Evolutionary conservation across 1,140 invertebrate species (phyloP), one percentile per base, ranked within the genome.

Genomic region (Pollicipes pollicipes): DNA sequence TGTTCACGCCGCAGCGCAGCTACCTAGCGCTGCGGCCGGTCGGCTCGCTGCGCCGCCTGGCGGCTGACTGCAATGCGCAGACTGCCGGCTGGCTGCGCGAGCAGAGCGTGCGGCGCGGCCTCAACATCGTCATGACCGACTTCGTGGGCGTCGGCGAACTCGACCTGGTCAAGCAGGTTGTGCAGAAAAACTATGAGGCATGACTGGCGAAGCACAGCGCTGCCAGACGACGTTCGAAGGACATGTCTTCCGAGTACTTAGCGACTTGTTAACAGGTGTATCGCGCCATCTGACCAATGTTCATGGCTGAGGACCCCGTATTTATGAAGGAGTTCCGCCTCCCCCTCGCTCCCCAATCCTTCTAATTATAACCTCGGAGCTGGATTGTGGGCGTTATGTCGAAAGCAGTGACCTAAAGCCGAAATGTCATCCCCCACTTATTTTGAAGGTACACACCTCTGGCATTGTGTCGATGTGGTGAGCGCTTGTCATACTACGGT

Each of bases 111-210:
- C 10, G 28, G 27, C 27, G 64, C 28, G 64, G 64, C 28, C 64
- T 66, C 64, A 66, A 66, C 64, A 66, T 66, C 64, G 64, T 66
- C 64, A 66, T 66, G 64, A 3, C 17, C 24, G 64, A 66, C 28
- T 66, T 66, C 28, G 64, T 66, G 24, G 64, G 28, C 17, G 64
- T 29, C 27, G 45, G 45, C 27, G 28, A 66, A 27, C 28, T 28
- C 28, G 10, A 21, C 4, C 64, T 66, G 64, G 28, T 58, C 13
- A 21, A 58, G 6, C 13, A 21, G 64, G 17, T 66, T 28, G 64
- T 66, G 27, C n/a, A 28, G n/a, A 66, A 66, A 29, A 66, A 66
- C 64, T 66, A 66, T n/a, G 64, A 66, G n/a, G 24, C 2, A 21
- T 58, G 45, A 58, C 17, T 2, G 13, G 16, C 32, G 32, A 35